These are phyloP conservation scores for Thaumatotibia leucotreta DNA, from an alignment of 1,140 invertebrate species.

Conservation along the genomic window DNA sequence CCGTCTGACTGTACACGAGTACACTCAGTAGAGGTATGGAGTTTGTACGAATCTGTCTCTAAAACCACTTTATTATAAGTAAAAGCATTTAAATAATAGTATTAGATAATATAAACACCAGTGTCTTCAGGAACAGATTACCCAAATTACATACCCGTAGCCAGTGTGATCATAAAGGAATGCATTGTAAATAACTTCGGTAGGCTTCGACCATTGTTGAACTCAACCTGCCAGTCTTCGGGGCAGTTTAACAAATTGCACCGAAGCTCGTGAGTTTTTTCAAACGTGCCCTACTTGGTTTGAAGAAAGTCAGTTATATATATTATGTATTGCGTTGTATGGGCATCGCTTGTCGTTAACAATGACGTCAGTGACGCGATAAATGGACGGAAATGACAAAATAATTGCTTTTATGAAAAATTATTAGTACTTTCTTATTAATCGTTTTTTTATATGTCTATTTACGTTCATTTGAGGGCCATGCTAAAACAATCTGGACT, in stretches of 20 bases:
- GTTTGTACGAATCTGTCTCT: neutral
- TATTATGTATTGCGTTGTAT: constrained; percentile 61
- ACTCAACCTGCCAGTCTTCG: constrained; percentile 25
- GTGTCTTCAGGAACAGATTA: neutral
- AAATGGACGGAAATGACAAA: constrained; percentile 26
- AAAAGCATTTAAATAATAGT: too few relatives aligned
- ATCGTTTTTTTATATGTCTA: neutral
- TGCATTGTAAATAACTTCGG: constrained; percentile 74
- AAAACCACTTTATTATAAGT: neutral
- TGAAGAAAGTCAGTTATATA: constrained; percentile 15
- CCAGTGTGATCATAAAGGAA: constrained; percentile 56
- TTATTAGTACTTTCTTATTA: neutral
- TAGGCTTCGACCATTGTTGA: constrained; percentile 57
- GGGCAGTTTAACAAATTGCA: constrained; percentile 13
- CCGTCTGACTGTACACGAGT: constrained; percentile 23
- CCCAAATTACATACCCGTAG: constrained; percentile 14
- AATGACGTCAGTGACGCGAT: constrained; percentile 47
- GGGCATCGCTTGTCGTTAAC: constrained; percentile 74
- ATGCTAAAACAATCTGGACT: neutral
- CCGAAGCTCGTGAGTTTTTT: constrained; percentile 27
- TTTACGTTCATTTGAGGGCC: constrained; percentile 9
- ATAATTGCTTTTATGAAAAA: neutral
- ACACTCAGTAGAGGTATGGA: neutral
- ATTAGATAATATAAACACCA: too few relatives aligned
- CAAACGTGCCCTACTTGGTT: constrained; percentile 17